phyloP scores from a whole-genome alignment of 2,888 invertebrate genomes.

The Parnassius smintheus region DNA sequence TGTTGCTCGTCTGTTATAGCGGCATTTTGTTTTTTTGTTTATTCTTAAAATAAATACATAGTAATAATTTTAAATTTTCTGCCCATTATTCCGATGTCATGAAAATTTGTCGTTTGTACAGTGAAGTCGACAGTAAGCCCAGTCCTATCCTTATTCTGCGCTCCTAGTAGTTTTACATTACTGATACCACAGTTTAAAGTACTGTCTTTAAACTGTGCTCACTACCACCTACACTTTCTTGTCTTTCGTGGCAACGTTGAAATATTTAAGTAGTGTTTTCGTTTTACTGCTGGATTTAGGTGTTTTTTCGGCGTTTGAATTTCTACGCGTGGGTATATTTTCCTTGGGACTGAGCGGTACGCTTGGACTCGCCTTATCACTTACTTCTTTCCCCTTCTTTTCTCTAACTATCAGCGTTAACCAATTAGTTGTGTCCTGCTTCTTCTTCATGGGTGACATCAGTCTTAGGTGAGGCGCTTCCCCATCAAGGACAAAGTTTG shows the following conservation, averaged over 20 bases:
- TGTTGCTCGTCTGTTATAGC: too few relatives aligned
- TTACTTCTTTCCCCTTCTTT: constrained; percentile 34
- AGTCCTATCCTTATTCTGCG: too few relatives aligned
- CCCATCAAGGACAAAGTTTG: constrained; percentile 88
- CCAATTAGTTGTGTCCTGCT: constrained; percentile 86
- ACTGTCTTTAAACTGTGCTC: not conserved
- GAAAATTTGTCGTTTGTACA: too few relatives aligned
- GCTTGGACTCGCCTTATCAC: constrained; percentile 21
- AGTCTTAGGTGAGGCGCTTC: constrained; percentile 87
- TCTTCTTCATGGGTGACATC: constrained; percentile 85
- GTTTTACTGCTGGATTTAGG: constrained; percentile 46
- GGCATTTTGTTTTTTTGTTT: too few relatives aligned
- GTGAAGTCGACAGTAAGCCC: too few relatives aligned
- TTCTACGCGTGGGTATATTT: constrained; percentile 46
- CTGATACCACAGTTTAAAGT: too few relatives aligned
- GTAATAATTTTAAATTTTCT: too few relatives aligned
- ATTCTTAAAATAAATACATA: too few relatives aligned
- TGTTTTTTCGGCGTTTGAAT: constrained; percentile 51
- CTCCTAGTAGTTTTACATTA: too few relatives aligned
- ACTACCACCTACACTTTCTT: constrained; percentile 31
- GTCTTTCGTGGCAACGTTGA: constrained; percentile 50
- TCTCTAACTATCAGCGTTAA: constrained; percentile 70
- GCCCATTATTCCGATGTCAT: too few relatives aligned
- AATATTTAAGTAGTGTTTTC: constrained; percentile 63
- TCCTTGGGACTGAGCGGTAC: constrained; percentile 52